Evolutionary conservation across 2,113 vertebrate species (phyloP).

Genomic region (Rhegmatorhina hoffmannsi): DNA sequence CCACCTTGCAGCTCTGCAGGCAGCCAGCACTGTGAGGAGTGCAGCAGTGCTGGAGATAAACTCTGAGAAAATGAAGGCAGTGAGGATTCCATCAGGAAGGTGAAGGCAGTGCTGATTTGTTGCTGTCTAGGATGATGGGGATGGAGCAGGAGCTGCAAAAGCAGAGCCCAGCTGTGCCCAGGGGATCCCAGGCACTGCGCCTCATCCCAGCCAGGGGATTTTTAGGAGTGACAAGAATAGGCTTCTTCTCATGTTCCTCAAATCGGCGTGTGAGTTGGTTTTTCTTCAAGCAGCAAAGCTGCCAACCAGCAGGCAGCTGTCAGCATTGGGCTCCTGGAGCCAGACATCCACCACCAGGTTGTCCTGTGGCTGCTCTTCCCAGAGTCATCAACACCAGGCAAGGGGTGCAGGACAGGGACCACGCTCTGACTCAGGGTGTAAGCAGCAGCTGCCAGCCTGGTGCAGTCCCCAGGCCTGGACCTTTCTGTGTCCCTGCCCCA

Average conservation of each 20-base stretch:
- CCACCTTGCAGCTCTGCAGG: neutral
- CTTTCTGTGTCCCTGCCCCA: neutral
- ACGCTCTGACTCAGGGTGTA: neutral
- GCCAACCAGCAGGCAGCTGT: neutral
- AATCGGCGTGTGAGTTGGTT: neutral
- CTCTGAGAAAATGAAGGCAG: neutral
- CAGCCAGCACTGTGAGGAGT: neutral
- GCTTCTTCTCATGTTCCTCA: neutral
- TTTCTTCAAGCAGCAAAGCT: neutral
- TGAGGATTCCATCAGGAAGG: neutral
- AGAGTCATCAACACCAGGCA: neutral
- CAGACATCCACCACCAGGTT: neutral
- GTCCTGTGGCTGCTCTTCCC: neutral
- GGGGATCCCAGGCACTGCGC: rapidly evolving
- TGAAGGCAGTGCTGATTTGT: neutral
- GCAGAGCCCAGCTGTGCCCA: neutral
- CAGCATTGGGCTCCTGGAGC: rapidly evolving
- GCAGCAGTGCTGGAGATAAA: neutral
- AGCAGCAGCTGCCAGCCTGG: neutral
- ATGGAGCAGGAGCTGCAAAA: neutral
- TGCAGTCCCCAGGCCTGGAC: neutral
- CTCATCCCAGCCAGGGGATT: neutral
- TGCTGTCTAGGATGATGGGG: neutral
- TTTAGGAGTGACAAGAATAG: neutral
- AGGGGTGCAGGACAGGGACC: neutral